Percentiles rank a stretch among this genome's conserved stretches.
Conservation (phyloP, 2,113 vertebrate genomes). For the Maccullochella peelii region DNA sequence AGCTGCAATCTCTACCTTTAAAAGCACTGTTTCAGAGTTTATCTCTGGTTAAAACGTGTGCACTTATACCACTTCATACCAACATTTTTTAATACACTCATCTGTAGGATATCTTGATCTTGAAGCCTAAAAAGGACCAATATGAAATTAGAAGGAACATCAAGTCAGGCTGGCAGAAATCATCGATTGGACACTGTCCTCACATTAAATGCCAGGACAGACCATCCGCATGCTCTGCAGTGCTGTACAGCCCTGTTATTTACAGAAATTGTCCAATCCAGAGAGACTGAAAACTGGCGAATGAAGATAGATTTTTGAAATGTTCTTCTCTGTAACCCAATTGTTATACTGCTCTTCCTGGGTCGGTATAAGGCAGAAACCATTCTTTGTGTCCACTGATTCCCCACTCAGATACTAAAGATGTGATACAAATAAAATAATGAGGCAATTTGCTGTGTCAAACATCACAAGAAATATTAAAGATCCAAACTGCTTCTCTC, state of each 20-base stretch:
- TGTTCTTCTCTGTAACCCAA: not conserved
- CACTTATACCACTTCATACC: not conserved
- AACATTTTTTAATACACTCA: not conserved
- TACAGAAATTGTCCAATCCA: not conserved
- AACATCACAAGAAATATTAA: constrained; percentile 32
- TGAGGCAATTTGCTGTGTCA: constrained; percentile 23
- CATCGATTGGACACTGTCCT: not conserved
- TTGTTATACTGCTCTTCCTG: not conserved
- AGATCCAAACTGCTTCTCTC: constrained; percentile 24
- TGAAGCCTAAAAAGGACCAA: not conserved
- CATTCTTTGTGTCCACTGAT: constrained; percentile 29
- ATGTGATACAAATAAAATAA: constrained; percentile 52
- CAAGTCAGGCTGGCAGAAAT: not conserved
- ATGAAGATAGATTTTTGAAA: constrained; percentile 42
- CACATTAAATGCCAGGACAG: not conserved
- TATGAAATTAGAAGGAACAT: not conserved
- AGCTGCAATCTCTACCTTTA: not conserved
- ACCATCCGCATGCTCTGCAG: not conserved
- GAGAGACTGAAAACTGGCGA: not conserved
- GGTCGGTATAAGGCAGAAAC: not conserved
- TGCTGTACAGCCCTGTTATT: not conserved
- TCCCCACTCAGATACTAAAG: constrained; percentile 20
- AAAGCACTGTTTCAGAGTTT: not conserved
- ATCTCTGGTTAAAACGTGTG: not conserved
- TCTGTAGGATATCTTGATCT: not conserved